Evolutionary conservation across 2,113 vertebrate genomes (phyloP), one percentile per base, ranked within the genome.

Genomic region (Astatotilapia flaviijosephi): DNA sequence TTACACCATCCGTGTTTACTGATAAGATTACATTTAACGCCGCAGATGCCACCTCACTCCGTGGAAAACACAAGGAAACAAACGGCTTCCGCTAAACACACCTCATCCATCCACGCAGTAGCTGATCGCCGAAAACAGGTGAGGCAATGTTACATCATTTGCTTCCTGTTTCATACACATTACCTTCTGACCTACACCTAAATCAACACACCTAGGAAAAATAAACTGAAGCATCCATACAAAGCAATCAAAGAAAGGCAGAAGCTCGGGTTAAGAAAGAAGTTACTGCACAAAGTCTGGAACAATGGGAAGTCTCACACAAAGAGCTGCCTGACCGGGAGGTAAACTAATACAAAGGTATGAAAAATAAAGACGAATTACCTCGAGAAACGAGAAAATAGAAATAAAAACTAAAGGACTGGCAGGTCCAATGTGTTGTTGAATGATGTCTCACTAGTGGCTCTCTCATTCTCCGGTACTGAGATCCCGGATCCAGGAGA

Each of bases 351-450:
- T 9, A 40, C 7, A 40, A 83, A 70, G 12, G 9, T 5, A 15
- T n/a, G 40, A 14, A 15, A 31, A 19, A 26, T 9, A 21, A 14
- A 56, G 4, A 6, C 2, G 17, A 26, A 13, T 91, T 95, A 96
- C 95, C 95, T 94, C 93, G 87, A 82, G 17, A 89, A 47, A 91
- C 28, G 51, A 91, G 85, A 55, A 92, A 93, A 92, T 89, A 4
- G 68, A 94, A 94, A 94, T 91, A 93, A 90, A 91, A 93, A 89
- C 91, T 92, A 93, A 88, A 93, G 93, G 95, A 94, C 95, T 37
- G 90, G 21, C 73, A n/a, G 91, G 93, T 95, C 95, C 95, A 85
- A 19, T 89, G 82, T 92, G 37, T 80, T 33, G 65, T 80, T 14
- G 73, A 31, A 3, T 19, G 83, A 7, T 80, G 6, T 2, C 4